Evolutionary conservation across 2,888 invertebrate genomes (phyloP), one percentile per base, ranked within the genome.

Genomic region (Orthonychiurus folsomi): DNA sequence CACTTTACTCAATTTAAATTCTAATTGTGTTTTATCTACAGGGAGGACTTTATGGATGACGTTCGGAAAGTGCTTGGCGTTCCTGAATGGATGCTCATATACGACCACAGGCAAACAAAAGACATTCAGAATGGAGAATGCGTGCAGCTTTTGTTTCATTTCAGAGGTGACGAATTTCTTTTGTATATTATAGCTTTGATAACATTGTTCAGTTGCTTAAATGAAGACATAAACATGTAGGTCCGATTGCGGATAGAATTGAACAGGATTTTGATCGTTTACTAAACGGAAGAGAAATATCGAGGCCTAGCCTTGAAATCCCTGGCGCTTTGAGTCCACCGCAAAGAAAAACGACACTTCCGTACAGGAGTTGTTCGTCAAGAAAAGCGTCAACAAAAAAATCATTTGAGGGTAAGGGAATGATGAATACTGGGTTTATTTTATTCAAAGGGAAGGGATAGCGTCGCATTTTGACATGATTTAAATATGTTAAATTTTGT

Each of bases 71-170:
- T 91, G 27, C 83, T 93, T 85, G 91, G 90, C 27, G 85, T 88
- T 61, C 93, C 93, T 0, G 87, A 87, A 75, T 93, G 93, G 93
- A 88, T 92, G 85, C 76, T 93, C 69, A 85, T 86, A 21, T 86
- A 90, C 61, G 93, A 93, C 79, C 84, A 86, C 48, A 82, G 92
- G 3, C 85, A 86, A 76, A 90, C 91, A 0, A 86, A 86, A 75
- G 78, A 82, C 27, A 79, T 93, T 59, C 88, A 91, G 75, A 81
- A 84, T 67, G 87, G 87, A 62, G 82, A 86, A 56, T 93, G 93
- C 75, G 81, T 92, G 21, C 93, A 93, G 78, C 81, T 93, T 74
- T 81, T 90, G 61, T 81, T 93, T 73, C 92, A 93, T 78, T 93
- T 93, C 77, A 86, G 85, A 78, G 88, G 85, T 79, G 74, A 66